Evolutionary conservation across 2,888 invertebrate species (phyloP), one percentile per base, ranked within the genome.

Genomic region (Branchellion lobata): DNA sequence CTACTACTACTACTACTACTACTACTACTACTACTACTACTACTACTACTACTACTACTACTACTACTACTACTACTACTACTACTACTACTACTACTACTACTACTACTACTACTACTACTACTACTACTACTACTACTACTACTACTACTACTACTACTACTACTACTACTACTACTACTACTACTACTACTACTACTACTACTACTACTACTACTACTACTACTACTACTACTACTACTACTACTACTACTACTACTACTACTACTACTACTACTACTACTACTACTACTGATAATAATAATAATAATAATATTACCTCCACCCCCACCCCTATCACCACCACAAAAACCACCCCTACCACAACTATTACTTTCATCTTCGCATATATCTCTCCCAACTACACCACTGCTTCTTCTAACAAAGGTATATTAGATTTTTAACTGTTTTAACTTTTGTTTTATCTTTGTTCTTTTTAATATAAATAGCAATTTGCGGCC

Each of bases 71-170:
- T 76, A 71, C 76, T 76, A 76, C 72, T 71, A 78, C 74, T 76
- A 78, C 78, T 78, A 78, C 3, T 74, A 74, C 73, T 77, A 78
- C 78, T 78, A 78, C 78, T 78, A 76, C 78, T 78, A 73, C 78
- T 78, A 76, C 78, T 78, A 73, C 78, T 78, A 78, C 78, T 78
- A 73, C 78, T 78, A 76, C 78, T 78, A 73, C 78, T 78, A 76
- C 78, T 78, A 73, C 69, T 78, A 78, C 69, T 78, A 78, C 69
- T 78, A 74, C 69, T 78, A 74, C 69, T 76, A 74, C 69, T 78
- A 74, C 69, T 78, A 40, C 69, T 78, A 40, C 33, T 78, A 74
- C 74, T 78, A 78, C 69, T 77, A 77, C 51, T 77, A 77, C 51
- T 77, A 29, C 31, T 61, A 77, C 78, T 72, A 61, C 61, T 61